Evolutionary conservation across 1,140 invertebrate species (phyloP), one percentile per base, ranked within the genome.

Genomic region (Sinonovacula constricta): DNA sequence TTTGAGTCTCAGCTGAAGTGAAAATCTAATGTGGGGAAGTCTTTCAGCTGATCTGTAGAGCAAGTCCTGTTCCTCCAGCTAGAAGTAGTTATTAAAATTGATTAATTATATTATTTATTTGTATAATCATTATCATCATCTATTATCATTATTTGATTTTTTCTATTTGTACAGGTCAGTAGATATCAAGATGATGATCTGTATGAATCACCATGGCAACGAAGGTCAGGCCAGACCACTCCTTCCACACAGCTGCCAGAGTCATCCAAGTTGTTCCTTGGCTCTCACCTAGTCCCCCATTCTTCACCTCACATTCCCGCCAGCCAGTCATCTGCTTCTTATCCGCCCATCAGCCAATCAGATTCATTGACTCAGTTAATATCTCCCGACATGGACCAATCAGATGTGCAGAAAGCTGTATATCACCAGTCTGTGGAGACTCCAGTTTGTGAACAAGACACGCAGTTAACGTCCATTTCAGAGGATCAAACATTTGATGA

Each of bases 121-220:
- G n/a, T n/a, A n/a, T n/a, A n/a, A n/a, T n/a, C n/a, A n/a, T n/a
- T n/a, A n/a, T n/a, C n/a, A n/a, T n/a, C n/a, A n/a, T n/a, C n/a
- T n/a, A n/a, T n/a, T n/a, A n/a, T n/a, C n/a, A n/a, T n/a, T n/a
- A n/a, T n/a, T n/a, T n/a, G n/a, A n/a, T n/a, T n/a, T n/a, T n/a
- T n/a, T n/a, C n/a, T n/a, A n/a, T n/a, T n/a, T n/a, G n/a, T n/a
- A n/a, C n/a, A n/a, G n/a, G n/a, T n/a, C n/a, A n/a, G n/a, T n/a
- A n/a, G n/a, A n/a, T n/a, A n/a, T n/a, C n/a, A n/a, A n/a, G n/a
- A n/a, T n/a, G n/a, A n/a, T n/a, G n/a, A n/a, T n/a, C n/a, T n/a
- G n/a, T 60, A 51, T 74, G 70, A 66, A 22, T 78, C 65, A 63
- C 66, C 66, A 70, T 78, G 75, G 75, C 31, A 69, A 78, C 54